Base-by-base conservation (phyloP, 2,888 invertebrate genomes). In the Andrena trimmerana region DNA sequence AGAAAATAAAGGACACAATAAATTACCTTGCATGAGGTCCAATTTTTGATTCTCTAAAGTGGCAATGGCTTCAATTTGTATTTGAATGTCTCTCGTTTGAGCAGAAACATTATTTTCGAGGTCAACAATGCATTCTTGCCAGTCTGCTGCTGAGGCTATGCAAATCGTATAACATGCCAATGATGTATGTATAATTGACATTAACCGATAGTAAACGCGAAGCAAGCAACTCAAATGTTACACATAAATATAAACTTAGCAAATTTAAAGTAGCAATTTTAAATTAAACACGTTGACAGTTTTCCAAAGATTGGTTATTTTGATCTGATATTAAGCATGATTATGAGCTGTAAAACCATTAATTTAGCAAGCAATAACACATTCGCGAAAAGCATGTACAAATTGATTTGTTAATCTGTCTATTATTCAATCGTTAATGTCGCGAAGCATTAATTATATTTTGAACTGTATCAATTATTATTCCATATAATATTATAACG, bases 41-140 rank as follows among this genome's bases (percentile, higher is more conserved):
- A 96, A 95, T 92, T 97, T 97, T 91, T 97, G 96, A 86, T 96
- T 95, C 93, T 96, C 96, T 81, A 96, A 93, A 79, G 95, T 94
- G 88, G 96, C 95, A 83, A 96, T 96, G 67, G 95, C 95, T 90
- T 95, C 95, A 54, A 96, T 93, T 92, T 96, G 95, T 78, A 95
- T 93, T 91, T 96, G 95, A 78, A 94, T 92, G 87, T 94, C 94
- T 86, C 91, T 91, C 70, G 89, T 86, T 87, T 94, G 94, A 81
- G 90, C 86, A 60, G 91, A 88, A 84, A 92, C 91, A 86, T 92
- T 93, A 90, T 88, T 90, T 90, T 94, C 94, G 65, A 94, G 92
- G 84, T 93, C 93, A 82, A 83, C 81, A 80, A 94, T 90, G 66
- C 92, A 92, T 78, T 90, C 90, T 86, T 93, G 92, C 91, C 91